These are phyloP conservation scores for Ammodytes marinus DNA, from an alignment of 2,113 vertebrate genomes.

Conservation along the genomic window DNA sequence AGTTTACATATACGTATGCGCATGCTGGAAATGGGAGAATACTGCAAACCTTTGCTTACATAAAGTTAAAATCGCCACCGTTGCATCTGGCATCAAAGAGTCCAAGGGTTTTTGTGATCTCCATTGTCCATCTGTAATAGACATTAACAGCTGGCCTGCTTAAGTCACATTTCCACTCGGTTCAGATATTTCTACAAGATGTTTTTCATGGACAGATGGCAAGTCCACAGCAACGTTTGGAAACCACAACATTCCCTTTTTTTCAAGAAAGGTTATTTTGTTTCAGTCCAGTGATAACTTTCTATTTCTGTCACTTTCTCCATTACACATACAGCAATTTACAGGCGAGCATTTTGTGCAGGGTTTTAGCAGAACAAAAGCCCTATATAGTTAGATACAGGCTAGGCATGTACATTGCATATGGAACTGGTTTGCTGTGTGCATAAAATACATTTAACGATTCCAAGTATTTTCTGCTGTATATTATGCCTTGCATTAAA, in stretches of 20 bases:
- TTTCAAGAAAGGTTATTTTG: constrained; percentile 36
- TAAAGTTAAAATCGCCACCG: not conserved
- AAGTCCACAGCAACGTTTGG: constrained; percentile 54
- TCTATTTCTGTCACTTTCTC: constrained; percentile 61
- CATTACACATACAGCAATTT: constrained; percentile 57
- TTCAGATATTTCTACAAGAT: constrained; percentile 51
- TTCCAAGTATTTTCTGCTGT: not conserved
- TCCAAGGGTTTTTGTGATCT: constrained; percentile 16
- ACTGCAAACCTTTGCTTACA: not conserved
- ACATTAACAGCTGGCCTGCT: constrained; percentile 53
- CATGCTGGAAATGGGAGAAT: not conserved
- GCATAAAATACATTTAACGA: constrained; percentile 27
- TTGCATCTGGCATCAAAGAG: constrained; percentile 28
- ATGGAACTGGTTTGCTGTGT: not conserved
- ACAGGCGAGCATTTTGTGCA: constrained; percentile 22
- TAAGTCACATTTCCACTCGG: constrained; percentile 52
- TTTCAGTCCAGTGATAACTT: constrained; percentile 56
- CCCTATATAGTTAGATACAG: constrained; percentile 27
- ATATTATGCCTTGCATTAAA: constrained; percentile 47
- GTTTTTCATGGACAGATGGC: constrained; percentile 46
- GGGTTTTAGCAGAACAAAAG: constrained; percentile 43
- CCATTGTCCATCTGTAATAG: constrained; percentile 60
- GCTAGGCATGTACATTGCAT: not conserved
- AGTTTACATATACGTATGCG: not conserved
- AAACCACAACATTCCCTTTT: constrained; percentile 43